Base-by-base conservation (phyloP, 2,888 invertebrate genomes). In the Nephrotoma guestfalica region DNA sequence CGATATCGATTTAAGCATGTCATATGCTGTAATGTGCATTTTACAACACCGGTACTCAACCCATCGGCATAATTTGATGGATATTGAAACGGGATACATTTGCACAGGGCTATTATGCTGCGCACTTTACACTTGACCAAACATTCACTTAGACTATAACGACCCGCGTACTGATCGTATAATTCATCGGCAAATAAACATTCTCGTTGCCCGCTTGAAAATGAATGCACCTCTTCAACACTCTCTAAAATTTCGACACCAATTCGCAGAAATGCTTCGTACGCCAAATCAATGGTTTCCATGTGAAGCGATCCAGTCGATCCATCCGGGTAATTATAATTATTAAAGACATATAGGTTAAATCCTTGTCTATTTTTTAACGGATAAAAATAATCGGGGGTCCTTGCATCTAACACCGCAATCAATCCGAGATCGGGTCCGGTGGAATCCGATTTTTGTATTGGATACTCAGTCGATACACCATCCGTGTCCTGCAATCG, bases 91-190 rank as follows among this genome's bases (percentile, higher is more conserved):
- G 94, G 93, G 0, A 91, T 91, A 88, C 94, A 94, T 84, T 92
- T 91, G 88, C 94, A 94, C 0, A 92, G 89, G 0, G 92, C 90
- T 87, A 90, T 89, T 0, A 94, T 89, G 0, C 92, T 90, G 41
- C 89, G 89, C 0, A 93, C 90, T 0, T 92, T 91, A 88, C 94
- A 94, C 47, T 90, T 90, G 5, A 93, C 90, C 71, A 94, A 91
- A 88, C 94, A 94, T 13, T 93, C 91, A 87, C 93, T 93, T 89
- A 92, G 93, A 0, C 93, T 93, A 88, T 94, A 94, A 88, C 91
- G 90, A 2, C 89, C 88, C 0, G 89, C 89, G 88, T 89, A 92
- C 7, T 89, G 87, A 0, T 89, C 87, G 3, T 88, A 87, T 6
- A 88, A 87, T 88, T 93, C 93, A 86, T 93, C 90, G 5, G 89